A percentile compares a stretch with the other conserved stretches of the same genome.
Evolutionary conservation across 2,797 vertebrate genomes (phyloP).

Genomic region (Danio tinwini): DNA sequence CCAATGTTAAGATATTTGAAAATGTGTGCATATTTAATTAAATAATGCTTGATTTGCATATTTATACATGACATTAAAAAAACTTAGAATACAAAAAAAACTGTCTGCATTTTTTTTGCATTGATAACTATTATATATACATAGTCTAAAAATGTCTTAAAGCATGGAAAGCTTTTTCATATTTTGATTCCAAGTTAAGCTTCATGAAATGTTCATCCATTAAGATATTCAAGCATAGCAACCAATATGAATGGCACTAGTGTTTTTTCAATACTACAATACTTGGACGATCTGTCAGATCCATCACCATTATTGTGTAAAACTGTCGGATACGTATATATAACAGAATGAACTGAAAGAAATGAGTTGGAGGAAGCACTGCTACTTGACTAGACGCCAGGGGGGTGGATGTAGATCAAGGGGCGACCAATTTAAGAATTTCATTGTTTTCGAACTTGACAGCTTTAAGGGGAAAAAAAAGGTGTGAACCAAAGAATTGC

Average conservation of each 20-base stretch:
- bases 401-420: slow-evolving; percentile 51
- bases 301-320: slow-evolving; percentile 40
- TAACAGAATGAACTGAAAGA: not conserved
- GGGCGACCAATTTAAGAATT: slow-evolving; percentile 66
- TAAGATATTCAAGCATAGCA: not conserved
- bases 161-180: not conserved
- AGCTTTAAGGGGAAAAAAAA: slow-evolving; percentile 67
- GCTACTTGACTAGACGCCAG: slow-evolving; percentile 16
- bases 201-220: slow-evolving; percentile 13
- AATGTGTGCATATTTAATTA: too few relatives aligned
- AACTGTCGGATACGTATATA: slow-evolving; percentile 19
- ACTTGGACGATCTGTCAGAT: slow-evolving; percentile 46
- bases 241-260: not conserved
- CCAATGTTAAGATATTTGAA: too few relatives aligned
- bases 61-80: too few relatives aligned
- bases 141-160: not conserved
- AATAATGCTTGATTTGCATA: too few relatives aligned
- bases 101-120: too few relatives aligned
- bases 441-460: slow-evolving; percentile 72
- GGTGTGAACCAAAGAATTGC: slow-evolving; percentile 76
- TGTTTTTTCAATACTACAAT: slow-evolving; percentile 22
- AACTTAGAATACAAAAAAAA: too few relatives aligned
- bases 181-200: slow-evolving; percentile 50
- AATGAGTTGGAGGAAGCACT: slow-evolving; percentile 33
- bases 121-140: too few relatives aligned